Base-by-base conservation (phyloP, 2,797 vertebrate species). In the Phoebastria nigripes region DNA sequence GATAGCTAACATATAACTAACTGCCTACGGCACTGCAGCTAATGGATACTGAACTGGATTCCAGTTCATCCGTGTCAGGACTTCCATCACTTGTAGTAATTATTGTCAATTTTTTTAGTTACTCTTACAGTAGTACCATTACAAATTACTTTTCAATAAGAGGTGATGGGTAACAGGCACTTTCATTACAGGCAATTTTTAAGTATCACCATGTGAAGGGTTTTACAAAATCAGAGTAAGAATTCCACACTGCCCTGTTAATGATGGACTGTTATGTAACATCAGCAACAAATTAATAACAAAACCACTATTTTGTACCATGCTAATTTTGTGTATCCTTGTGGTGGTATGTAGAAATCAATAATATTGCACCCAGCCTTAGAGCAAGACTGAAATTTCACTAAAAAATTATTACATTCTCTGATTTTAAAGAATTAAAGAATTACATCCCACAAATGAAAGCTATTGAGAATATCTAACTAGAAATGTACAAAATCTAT, bases 11-110 rank as follows among this genome's bases (percentile, higher is more conserved):
- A 59, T 37, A 73, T 72, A 90, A 92, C 91, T 82, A 87, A 96
- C 84, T 90, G 85, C 95, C 95, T 90, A 89, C 14, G 33, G 94
- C 81, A 93, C 93, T 31, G 65, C 47, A 95, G 73, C 85, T 94
- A 88, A 88, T 91, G 81, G 90, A 56, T 44, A 58, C 65, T 83
- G 93, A 96, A 94, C 92, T 91, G 89, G 84, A 93, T 88, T 96
- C 94, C 94, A 97, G 83, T 93, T 95, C 93, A 94, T 91, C 93
- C 83, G 29, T 63, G 83, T 80, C 94, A 96, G 88, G 46, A 93
- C 56, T 94, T 92, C 66, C 94, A 96, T 90, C 90, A 94, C 87
- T 88, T 91, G 51, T 81, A 95, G 82, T 55, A 94, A 94, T 56
- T 58, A 77, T 80, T 88, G 74, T 52, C 59, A 46, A 54, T 52